Conservation (phyloP, 2,797 vertebrate genomes). For the Huso huso region DNA sequence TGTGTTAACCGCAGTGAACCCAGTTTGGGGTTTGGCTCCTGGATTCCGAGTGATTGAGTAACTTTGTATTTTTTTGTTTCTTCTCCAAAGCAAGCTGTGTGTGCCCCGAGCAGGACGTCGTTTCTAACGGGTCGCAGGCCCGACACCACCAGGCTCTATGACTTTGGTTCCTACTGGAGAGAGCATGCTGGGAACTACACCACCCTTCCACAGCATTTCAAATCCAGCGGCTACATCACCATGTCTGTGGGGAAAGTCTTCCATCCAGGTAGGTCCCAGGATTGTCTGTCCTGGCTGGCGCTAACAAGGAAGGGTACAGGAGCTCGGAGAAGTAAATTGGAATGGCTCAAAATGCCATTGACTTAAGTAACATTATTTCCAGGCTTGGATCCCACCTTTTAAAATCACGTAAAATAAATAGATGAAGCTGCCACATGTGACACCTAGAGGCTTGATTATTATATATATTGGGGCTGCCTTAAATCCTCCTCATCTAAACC, state of each 20-base stretch:
- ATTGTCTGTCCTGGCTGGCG: background rate
- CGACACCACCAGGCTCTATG: slow-evolving; percentile 83
- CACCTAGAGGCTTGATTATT: background rate
- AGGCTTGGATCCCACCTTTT: no score
- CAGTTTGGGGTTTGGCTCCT: no score
- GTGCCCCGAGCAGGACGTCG: slow-evolving; percentile 84
- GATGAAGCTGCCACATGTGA: no score
- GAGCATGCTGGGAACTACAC: slow-evolving; percentile 82
- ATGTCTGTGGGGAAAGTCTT: slow-evolving; percentile 89
- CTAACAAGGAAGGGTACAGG: no score
- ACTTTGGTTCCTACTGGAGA: slow-evolving; percentile 92
- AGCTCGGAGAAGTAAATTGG: no score
- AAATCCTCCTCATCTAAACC: background rate
- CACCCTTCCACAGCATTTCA: slow-evolving; percentile 86
- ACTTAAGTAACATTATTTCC: no score
- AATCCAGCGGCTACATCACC: slow-evolving; percentile 72
- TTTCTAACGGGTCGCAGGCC: slow-evolving; percentile 87
- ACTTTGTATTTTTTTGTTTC: background rate
- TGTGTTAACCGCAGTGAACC: no score
- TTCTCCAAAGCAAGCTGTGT: slow-evolving; percentile 79
- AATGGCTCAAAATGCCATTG: no score
- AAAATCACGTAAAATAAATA: no score
- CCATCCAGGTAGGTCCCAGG: slow-evolving; percentile 71
- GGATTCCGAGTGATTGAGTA: no score
- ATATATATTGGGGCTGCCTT: background rate